Percentiles rank a stretch among this genome's conserved stretches.
Conservation (phyloP, 2,113 vertebrate genomes). For the Clarias magur region DNA sequence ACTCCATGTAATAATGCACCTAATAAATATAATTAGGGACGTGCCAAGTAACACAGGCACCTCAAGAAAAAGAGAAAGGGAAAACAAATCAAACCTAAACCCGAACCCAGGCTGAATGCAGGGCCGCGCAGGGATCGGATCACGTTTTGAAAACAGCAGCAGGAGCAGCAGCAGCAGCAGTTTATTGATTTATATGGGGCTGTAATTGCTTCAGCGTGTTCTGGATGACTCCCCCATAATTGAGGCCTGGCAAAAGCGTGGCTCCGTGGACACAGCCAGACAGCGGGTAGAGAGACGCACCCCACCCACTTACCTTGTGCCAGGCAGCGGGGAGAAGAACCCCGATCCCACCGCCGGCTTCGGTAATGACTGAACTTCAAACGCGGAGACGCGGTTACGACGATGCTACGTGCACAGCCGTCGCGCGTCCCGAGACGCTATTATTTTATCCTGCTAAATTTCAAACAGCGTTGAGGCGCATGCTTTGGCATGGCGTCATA, state of each 20-base stretch:
- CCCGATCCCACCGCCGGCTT: constrained; percentile 46
- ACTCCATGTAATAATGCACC: constrained; percentile 4
- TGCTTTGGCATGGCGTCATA: not conserved
- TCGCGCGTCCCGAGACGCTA: too few species aligned
- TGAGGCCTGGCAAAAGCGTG: constrained; percentile 69
- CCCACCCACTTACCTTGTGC: constrained; percentile 58
- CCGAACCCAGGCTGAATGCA: constrained; percentile 62
- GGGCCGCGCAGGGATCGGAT: constrained; percentile 68
- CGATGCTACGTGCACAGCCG: not conserved
- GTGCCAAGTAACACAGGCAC: constrained; percentile 17
- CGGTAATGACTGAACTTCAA: constrained; percentile 15
- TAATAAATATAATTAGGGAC: constrained; percentile 30
- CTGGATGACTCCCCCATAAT: constrained; percentile 74
- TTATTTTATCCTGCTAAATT: not conserved
- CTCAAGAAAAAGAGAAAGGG: constrained; percentile 27
- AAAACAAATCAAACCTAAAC: constrained; percentile 57
- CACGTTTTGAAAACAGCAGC: constrained; percentile 66
- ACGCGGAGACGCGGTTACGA: not conserved
- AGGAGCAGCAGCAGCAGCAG: constrained; percentile 55
- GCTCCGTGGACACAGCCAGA: constrained; percentile 70
- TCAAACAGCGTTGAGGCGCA: not conserved
- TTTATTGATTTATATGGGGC: constrained; percentile 76
- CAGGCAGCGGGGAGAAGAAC: constrained; percentile 49
- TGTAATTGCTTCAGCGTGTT: constrained; percentile 79
- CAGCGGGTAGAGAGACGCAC: constrained; percentile 63